Evolutionary conservation across 2,888 invertebrate genomes (phyloP).

Genomic region (Oligia latruncula): DNA sequence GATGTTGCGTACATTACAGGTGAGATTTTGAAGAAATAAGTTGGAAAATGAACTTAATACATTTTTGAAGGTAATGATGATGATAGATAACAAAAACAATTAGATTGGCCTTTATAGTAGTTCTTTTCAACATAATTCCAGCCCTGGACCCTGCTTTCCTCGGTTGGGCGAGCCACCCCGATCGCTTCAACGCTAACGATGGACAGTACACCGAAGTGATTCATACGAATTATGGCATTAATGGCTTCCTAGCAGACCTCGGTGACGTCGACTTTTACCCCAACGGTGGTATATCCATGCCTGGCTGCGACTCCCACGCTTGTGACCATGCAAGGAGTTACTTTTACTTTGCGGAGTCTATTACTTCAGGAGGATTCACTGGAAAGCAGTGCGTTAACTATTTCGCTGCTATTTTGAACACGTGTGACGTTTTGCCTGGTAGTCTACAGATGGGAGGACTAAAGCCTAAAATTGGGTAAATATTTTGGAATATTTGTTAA

Average conservation of each 20-base stretch:
- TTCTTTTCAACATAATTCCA: conserved; percentile 55
- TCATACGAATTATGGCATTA: conserved; percentile 80
- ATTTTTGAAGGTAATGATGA: neutral
- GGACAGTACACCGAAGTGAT: conserved; percentile 81
- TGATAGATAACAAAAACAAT: neutral
- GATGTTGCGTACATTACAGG: conserved; percentile 79
- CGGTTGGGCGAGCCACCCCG: conserved; percentile 79
- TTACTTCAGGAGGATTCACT: conserved; percentile 76
- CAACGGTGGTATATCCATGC: conserved; percentile 81
- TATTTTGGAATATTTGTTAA: neutral
- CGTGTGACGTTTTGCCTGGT: conserved; percentile 73
- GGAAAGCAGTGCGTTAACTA: conserved; percentile 78
- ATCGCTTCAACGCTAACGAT: conserved; percentile 76
- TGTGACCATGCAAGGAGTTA: conserved; percentile 79
- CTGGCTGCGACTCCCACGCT: conserved; percentile 77
- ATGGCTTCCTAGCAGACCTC: conserved; percentile 76
- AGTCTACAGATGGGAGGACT: conserved; percentile 80
- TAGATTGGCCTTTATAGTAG: neutral
- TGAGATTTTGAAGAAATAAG: conserved; percentile 56
- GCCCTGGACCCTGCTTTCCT: conserved; percentile 79
- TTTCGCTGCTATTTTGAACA: conserved; percentile 73
- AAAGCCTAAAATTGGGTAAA: conserved; percentile 79
- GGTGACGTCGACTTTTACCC: conserved; percentile 82
- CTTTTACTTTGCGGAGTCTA: conserved; percentile 80
- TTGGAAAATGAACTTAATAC: neutral